Evolutionary conservation across 2,113 vertebrate species (phyloP), one percentile per base, ranked within the genome.

Genomic region (Microcebus lehilahytsara): DNA sequence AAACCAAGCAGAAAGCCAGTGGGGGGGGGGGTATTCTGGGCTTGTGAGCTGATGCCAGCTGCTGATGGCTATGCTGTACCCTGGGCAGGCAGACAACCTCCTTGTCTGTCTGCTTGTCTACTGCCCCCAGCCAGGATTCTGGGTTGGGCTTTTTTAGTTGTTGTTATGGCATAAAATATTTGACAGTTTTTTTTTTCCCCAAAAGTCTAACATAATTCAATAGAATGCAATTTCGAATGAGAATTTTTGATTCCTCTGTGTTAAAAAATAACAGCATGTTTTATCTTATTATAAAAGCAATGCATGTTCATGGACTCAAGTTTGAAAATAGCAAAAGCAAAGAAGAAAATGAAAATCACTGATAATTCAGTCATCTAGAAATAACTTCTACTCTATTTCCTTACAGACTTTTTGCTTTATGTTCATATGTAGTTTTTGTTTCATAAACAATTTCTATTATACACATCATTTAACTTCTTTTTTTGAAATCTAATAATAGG

Each of bases 251-350:
- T 37, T 0, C 6, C 5, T 6, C 62, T 62, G 25, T 42, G 66
- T 81, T 77, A 91, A 86, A 93, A 91, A 95, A 74, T 32, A 75
- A 53, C 37, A 49, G 22, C 6, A 23, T 67, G 34, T 56, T 85
- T 78, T 85, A 94, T 93, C 25, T 40, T 87, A 77, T 92, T 93
- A 85, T 62, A 90, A 92, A 95, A 88, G 40, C 40, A 88, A 75
- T 27, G 19, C 16, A 69, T 64, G 58, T 34, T 81, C 22, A 71
- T 77, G 20, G 53, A 69, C n/a, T 95, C 51, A 93, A 71, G 88
- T 75, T 74, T 49, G 72, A 93, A 85, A 91, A 51, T 40, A 46
- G 5, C 23, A 72, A 93, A 58, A 81, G 30, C 30, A 81, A 0
- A 91, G 27, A 85, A 75, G 81, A 92, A 89, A 86, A 97, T 74